Conservation (phyloP, 1,140 invertebrate genomes). For the Drosophila seguyi region DNA sequence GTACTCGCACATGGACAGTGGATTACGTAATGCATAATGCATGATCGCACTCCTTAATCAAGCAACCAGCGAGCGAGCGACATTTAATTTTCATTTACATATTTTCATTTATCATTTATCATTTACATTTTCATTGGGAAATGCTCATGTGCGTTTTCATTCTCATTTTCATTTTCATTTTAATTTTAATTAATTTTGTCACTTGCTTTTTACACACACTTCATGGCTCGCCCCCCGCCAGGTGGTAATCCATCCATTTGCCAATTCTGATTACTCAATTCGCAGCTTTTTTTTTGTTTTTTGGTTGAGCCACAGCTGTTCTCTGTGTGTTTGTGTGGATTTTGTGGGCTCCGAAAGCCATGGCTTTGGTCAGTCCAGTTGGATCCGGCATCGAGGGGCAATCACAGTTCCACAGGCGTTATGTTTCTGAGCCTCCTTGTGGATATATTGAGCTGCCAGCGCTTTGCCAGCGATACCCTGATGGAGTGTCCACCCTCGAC, state of each 20-base stretch:
- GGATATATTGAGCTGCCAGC: slow-evolving; percentile 48
- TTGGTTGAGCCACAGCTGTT: slow-evolving; percentile 33
- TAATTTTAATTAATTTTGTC: slow-evolving; percentile 75
- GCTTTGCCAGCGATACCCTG: neutral
- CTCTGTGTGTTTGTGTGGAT: neutral
- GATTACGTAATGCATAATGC: slow-evolving; percentile 54
- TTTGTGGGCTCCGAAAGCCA: slow-evolving; percentile 2
- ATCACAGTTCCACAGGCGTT: neutral
- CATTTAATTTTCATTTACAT: slow-evolving; percentile 54
- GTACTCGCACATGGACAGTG: slow-evolving; percentile 10
- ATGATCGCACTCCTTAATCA: slow-evolving; percentile 60
- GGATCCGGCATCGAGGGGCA: neutral
- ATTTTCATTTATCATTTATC: neutral
- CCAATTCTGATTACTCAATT: slow-evolving; percentile 27
- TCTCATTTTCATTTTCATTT: slow-evolving; percentile 42
- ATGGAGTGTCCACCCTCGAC: neutral
- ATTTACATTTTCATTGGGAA: slow-evolving; percentile 17
- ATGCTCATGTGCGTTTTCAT: slow-evolving; percentile 53
- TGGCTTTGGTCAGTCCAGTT: slow-evolving; percentile 6
- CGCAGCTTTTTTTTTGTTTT: slow-evolving; percentile 8
- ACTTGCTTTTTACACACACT: slow-evolving; percentile 45
- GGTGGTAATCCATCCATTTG: slow-evolving; percentile 35
- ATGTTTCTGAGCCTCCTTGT: slow-evolving; percentile 52
- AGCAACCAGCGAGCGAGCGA: slow-evolving; percentile 35
- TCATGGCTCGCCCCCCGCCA: neutral